A percentile compares a stretch with the other conserved stretches of the same genome.
Evolutionary conservation across 2,797 vertebrate species (phyloP).

Genomic region (Periophthalmus magnuspinnatus): DNA sequence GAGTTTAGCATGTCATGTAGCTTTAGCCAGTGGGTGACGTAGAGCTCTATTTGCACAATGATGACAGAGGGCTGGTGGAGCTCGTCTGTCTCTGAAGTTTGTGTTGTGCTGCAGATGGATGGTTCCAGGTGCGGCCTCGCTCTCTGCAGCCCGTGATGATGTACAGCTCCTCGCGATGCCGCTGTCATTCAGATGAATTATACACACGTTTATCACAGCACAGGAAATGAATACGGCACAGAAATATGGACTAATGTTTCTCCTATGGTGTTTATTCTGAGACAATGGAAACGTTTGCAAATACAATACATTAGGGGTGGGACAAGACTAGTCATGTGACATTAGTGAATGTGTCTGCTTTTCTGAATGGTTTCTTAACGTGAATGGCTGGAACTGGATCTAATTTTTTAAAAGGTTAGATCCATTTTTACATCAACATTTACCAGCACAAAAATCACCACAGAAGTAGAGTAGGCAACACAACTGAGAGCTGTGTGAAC

Average conservation of each 20-base stretch:
- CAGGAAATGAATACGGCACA: neutral
- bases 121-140: conserved; percentile 5
- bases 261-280: neutral
- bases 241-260: neutral
- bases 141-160: neutral
- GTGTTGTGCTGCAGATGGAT: neutral
- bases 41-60: neutral
- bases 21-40: neutral
- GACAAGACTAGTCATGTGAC: no score
- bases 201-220: conserved; percentile 2
- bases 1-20: no score
- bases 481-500: no score
- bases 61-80: neutral
- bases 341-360: no score
- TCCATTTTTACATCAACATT: no score
- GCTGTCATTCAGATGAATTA: neutral
- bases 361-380: no score
- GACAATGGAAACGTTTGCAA: neutral
- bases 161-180: neutral
- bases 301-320: neutral
- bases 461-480: no score
- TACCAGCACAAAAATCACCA: no score
- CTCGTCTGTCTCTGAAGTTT: neutral
- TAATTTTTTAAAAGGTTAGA: no score
- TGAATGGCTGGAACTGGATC: no score